Percentiles rank a stretch among this genome's conserved stretches.
Evolutionary conservation across 2,888 invertebrate species (phyloP).

Genomic region (Scaptomyza caliginosa): DNA sequence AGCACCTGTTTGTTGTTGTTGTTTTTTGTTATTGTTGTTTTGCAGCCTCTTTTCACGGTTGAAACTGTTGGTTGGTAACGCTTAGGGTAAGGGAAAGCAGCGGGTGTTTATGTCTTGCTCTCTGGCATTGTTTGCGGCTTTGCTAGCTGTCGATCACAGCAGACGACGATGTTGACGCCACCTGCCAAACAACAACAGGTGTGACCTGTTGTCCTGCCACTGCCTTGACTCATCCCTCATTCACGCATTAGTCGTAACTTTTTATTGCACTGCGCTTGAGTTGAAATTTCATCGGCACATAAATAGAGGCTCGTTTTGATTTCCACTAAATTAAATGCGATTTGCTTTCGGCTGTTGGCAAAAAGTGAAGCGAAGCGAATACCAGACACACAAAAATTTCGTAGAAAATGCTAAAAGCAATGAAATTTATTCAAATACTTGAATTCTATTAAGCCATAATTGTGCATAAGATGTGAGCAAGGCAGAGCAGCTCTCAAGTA

Average conservation of each 20-base stretch:
- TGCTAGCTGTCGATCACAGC: conserved; percentile 51
- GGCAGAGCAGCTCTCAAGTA: background rate
- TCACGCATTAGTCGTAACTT: conserved; percentile 33
- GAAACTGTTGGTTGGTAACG: background rate
- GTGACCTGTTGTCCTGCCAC: conserved; percentile 17
- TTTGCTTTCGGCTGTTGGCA: conserved; percentile 40
- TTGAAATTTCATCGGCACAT: conserved; percentile 60
- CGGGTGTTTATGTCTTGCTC: conserved; percentile 32
- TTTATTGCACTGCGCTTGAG: conserved; percentile 57
- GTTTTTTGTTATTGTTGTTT: background rate
- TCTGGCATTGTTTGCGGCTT: conserved; percentile 48
- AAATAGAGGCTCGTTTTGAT: conserved; percentile 58
- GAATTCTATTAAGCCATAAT: background rate
- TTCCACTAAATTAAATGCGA: conserved; percentile 78
- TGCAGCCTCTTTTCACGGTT: conserved; percentile 27
- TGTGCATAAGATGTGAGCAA: background rate
- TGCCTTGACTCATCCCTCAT: too few relatives aligned
- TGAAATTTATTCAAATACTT: background rate
- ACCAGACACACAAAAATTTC: conserved; percentile 5
- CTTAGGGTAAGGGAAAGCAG: background rate
- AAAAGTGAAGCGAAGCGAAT: conserved; percentile 14
- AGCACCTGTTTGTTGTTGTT: conserved; percentile 74
- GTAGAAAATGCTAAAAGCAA: background rate
- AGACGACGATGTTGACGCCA: conserved; percentile 6
- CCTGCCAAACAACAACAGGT: conserved; percentile 61